phyloP scores from a whole-genome alignment of 2,113 vertebrate genomes.

The Daubentonia madagascariensis region DNA sequence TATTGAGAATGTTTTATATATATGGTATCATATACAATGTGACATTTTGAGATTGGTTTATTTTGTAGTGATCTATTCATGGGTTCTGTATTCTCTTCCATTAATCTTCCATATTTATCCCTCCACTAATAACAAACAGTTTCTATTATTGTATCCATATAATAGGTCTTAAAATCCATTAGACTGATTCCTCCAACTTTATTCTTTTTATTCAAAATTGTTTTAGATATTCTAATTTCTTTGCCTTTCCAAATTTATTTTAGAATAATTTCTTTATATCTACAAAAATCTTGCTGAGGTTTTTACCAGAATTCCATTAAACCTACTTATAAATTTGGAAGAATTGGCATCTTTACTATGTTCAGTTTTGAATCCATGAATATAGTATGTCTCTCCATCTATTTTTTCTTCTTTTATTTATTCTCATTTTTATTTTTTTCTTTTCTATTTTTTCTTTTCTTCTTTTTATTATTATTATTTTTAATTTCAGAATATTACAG shows the following conservation, averaged over 20 bases:
- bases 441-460: background rate
- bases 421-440: background rate
- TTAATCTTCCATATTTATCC: background rate
- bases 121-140: background rate
- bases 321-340: background rate
- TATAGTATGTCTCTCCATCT: background rate
- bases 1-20: background rate
- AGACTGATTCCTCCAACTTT: background rate
- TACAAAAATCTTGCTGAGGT: background rate
- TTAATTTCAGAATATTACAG: too few species aligned
- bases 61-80: background rate
- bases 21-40: background rate
- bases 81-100: background rate
- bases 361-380: background rate
- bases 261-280: background rate
- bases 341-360: background rate
- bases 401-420: background rate
- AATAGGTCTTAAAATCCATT: background rate
- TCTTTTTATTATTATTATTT: too few species aligned
- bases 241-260: background rate
- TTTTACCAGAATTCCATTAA: background rate
- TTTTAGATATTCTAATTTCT: background rate
- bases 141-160: background rate
- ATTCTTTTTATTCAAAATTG: background rate
- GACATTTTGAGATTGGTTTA: background rate